Evolutionary conservation across 92 coral and sea anemone species (phyloP).

Genomic region (Epizoanthus illoricatus): DNA sequence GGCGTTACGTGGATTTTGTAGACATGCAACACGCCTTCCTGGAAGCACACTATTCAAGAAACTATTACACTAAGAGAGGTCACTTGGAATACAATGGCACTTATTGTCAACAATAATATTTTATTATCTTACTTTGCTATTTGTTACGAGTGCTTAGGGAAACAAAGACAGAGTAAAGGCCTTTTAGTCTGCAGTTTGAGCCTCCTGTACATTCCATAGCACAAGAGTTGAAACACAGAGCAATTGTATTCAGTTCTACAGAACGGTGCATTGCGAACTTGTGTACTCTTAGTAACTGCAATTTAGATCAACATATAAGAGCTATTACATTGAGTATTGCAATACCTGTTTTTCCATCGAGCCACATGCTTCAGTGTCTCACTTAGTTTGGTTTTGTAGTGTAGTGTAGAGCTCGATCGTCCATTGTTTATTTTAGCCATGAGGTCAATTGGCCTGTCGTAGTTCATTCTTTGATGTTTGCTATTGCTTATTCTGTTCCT

Average conservation of each 20-base stretch:
- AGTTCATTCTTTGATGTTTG: constrained; percentile 20
- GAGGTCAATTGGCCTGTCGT: constrained; percentile 24
- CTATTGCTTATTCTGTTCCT: constrained; percentile 6
- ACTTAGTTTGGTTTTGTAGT: not conserved
- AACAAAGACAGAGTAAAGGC: no score
- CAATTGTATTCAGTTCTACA: not conserved
- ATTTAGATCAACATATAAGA: constrained; percentile 4
- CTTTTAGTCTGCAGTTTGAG: no score
- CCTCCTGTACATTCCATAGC: no score
- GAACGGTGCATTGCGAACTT: not conserved
- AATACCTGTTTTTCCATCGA: constrained; percentile 7
- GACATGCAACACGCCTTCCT: no score
- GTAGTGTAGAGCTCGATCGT: not conserved
- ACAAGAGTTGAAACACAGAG: not conserved
- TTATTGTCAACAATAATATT: no score
- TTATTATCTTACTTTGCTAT: no score
- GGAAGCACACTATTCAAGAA: no score
- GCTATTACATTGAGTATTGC: not conserved
- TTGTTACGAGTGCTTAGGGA: no score
- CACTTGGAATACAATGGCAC: no score
- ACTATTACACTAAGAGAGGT: no score
- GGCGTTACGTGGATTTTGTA: no score
- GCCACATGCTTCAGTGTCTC: constrained; percentile 7
- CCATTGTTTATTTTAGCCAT: constrained; percentile 4
- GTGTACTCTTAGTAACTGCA: constrained; percentile 21